Evolutionary conservation across 2,113 vertebrate species (phyloP).

Genomic region (Gulo gulo): DNA sequence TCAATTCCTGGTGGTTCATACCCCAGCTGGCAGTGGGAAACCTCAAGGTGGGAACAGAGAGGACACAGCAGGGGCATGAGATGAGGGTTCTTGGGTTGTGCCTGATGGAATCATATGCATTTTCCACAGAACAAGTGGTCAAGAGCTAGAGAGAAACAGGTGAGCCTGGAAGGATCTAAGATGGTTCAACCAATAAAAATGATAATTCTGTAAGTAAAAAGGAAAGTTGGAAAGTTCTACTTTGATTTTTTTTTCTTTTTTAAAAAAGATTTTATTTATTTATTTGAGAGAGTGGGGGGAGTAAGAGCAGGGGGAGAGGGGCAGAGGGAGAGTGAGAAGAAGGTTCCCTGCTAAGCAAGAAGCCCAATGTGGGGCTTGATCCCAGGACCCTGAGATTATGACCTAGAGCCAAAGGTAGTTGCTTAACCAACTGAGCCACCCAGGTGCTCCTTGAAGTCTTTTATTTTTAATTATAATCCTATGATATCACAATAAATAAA

Average conservation of each 20-base stretch:
- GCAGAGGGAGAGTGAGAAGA: not conserved
- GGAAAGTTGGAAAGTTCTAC: not conserved
- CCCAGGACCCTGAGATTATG: not conserved
- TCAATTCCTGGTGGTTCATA: not conserved
- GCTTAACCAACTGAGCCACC: not conserved
- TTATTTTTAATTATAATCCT: not conserved
- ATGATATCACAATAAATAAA: not conserved
- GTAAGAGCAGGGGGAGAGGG: not conserved
- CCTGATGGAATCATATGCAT: not conserved
- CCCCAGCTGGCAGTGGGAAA: not conserved
- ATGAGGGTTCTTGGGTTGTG: not conserved
- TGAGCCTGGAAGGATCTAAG: not conserved
- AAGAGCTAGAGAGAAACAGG: not conserved
- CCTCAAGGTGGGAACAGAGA: not conserved
- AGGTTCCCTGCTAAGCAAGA: not conserved
- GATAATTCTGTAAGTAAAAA: not conserved
- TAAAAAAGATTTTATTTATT: not conserved
- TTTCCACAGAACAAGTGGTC: not conserved
- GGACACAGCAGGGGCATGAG: not conserved
- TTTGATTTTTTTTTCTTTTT: not conserved
- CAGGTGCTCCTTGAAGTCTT: not conserved
- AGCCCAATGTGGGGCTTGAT: not conserved
- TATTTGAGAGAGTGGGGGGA: not conserved
- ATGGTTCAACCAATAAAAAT: not conserved
- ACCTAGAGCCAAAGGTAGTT: not conserved